phyloP scores from a whole-genome alignment of 2,888 invertebrate genomes.

The Melolontha melolontha region DNA sequence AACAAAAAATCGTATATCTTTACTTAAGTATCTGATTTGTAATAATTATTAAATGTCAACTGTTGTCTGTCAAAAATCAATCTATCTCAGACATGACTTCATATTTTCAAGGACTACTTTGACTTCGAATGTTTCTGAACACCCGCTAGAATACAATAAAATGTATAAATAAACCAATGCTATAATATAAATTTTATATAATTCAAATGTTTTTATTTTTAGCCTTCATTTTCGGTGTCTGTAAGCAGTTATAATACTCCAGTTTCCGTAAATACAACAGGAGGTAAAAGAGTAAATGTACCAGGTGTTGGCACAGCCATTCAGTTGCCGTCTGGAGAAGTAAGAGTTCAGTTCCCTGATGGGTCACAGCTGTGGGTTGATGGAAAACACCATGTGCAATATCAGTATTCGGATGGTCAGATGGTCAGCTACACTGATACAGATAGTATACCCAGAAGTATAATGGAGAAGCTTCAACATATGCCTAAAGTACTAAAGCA shows the following conservation, averaged over 20 bases:
- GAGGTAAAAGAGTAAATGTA: constrained; percentile 55
- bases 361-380: constrained; percentile 62
- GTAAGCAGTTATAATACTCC: constrained; percentile 51
- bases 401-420: constrained; percentile 60
- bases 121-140: no score
- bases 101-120: no score
- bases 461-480: constrained; percentile 66
- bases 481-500: constrained; percentile 66
- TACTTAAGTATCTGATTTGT: no score
- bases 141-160: no score
- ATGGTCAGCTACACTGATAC: constrained; percentile 58
- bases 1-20: no score
- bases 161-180: no score
- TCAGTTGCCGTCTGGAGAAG: constrained; percentile 60
- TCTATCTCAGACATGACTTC: no score
- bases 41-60: no score
- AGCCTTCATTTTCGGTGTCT: constrained; percentile 62
- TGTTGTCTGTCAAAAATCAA: no score
- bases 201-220: constrained; percentile 46
- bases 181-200: neutral
- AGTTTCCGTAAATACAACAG: constrained; percentile 49
- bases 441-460: constrained; percentile 60
- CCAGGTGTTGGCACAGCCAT: constrained; percentile 62
- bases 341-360: constrained; percentile 61
- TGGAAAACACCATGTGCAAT: constrained; percentile 60